Conservation (phyloP, 2,888 invertebrate genomes). For the Brenthis hecate region DNA sequence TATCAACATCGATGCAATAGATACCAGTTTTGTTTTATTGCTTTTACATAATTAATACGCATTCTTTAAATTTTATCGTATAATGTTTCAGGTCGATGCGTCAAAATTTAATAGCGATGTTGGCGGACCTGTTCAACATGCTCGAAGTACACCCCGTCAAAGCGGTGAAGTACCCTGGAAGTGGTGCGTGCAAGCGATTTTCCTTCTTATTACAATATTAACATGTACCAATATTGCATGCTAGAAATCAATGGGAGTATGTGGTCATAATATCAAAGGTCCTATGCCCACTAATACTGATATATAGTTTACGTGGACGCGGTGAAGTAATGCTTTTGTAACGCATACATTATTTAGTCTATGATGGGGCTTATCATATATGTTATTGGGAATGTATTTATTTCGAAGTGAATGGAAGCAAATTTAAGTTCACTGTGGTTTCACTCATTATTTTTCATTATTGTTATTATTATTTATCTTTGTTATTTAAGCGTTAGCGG, state of each 20-base stretch:
- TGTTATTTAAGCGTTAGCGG: slow-evolving; percentile 8
- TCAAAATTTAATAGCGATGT: slow-evolving; percentile 93
- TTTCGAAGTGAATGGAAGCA: slow-evolving; percentile 9
- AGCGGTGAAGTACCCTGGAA: slow-evolving; percentile 92
- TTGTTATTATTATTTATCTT: slow-evolving; percentile 26
- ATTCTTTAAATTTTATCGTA: not conserved
- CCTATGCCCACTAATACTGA: slow-evolving; percentile 64
- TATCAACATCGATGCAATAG: slow-evolving; percentile 8
- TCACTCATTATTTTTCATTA: slow-evolving; percentile 22
- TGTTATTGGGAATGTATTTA: slow-evolving; percentile 22
- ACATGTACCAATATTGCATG: slow-evolving; percentile 65
- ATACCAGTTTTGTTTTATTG: not conserved
- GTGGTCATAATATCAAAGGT: slow-evolving; percentile 80
- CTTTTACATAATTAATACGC: not conserved
- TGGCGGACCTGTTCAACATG: slow-evolving; percentile 96
- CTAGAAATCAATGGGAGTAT: slow-evolving; percentile 76
- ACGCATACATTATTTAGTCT: slow-evolving; percentile 37
- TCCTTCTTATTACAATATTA: slow-evolving; percentile 28
- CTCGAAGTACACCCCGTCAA: slow-evolving; percentile 96
- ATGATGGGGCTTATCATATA: slow-evolving; percentile 33
- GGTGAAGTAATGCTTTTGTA: slow-evolving; percentile 57
- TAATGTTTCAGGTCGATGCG: slow-evolving; percentile 90
- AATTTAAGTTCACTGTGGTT: slow-evolving; percentile 6
- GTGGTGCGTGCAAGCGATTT: slow-evolving; percentile 65
- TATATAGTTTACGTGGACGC: slow-evolving; percentile 48